Conservation (phyloP, 2,797 vertebrate species). For the Ciconia nigra region DNA sequence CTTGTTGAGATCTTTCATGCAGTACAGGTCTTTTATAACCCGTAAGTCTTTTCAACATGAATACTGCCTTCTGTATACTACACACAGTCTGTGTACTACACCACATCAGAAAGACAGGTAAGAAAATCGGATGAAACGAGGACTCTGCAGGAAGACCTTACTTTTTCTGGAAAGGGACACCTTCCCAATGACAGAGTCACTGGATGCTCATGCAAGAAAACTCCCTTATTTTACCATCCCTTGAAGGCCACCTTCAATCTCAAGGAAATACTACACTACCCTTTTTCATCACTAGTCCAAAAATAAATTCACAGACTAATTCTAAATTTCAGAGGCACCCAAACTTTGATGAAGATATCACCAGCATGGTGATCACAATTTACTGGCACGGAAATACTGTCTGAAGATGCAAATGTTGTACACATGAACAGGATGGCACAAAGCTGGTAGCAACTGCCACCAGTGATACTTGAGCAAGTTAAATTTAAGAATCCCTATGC, state of each 20-base stretch:
- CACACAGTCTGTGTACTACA: neutral
- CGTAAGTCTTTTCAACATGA: neutral
- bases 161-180: neutral
- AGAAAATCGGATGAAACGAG: neutral
- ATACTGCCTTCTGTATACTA: neutral
- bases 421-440: neutral
- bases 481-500: neutral
- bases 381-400: neutral
- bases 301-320: neutral
- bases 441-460: neutral
- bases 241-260: neutral
- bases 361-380: neutral
- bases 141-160: neutral
- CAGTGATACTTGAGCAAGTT: neutral
- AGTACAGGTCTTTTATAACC: neutral
- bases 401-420: neutral
- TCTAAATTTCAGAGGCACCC: neutral
- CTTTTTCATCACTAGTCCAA: neutral
- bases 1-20: neutral
- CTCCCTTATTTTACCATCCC: neutral
- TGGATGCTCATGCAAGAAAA: neutral
- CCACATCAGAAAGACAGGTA: neutral
- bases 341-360: neutral
- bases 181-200: neutral
- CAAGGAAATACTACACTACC: neutral